Evolutionary conservation across 2,113 vertebrate species (phyloP).

Genomic region (Hypocryptadius cinnamomeus): DNA sequence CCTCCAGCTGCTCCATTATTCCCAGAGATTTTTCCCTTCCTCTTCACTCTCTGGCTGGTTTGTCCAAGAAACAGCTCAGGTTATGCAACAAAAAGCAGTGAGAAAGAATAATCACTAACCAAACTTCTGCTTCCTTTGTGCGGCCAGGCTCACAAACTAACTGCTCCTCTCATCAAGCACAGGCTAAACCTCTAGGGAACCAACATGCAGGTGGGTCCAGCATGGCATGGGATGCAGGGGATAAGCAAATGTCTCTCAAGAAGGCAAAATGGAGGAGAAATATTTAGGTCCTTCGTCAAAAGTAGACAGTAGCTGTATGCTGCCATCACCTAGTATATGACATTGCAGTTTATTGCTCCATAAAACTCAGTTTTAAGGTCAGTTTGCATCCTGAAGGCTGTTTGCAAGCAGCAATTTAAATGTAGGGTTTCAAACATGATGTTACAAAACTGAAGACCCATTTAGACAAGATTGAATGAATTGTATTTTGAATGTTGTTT

Average conservation of each 20-base stretch:
- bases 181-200: background rate
- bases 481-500: background rate
- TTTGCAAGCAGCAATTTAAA: background rate
- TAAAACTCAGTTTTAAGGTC: background rate
- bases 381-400: background rate
- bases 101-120: background rate
- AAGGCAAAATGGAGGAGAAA: background rate
- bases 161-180: background rate
- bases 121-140: background rate
- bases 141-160: background rate
- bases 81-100: background rate
- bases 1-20: rapidly evolving
- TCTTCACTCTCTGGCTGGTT: background rate
- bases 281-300: background rate
- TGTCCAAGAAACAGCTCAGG: background rate
- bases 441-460: background rate
- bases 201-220: background rate
- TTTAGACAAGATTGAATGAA: background rate
- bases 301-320: background rate
- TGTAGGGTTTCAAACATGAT: background rate
- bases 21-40: background rate
- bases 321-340: background rate
- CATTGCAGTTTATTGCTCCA: background rate
- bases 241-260: background rate
- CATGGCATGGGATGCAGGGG: background rate